phyloP scores from a whole-genome alignment of 2,797 vertebrate genomes.

The Cichlasoma orientale region DNA sequence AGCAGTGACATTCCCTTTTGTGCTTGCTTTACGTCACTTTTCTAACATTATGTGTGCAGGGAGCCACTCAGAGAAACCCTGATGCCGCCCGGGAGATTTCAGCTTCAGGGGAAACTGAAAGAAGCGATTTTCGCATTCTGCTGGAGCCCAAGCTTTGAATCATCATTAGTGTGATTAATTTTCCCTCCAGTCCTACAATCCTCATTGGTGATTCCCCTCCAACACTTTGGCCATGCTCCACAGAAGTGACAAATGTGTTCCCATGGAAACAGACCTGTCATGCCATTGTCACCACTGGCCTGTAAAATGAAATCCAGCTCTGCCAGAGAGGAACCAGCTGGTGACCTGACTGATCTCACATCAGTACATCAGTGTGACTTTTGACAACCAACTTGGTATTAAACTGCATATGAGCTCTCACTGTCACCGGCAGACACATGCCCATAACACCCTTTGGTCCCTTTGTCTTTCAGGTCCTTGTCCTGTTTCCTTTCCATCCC shows the following conservation, averaged over 20 bases:
- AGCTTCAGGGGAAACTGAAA: slow-evolving; percentile 28
- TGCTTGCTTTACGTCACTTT: slow-evolving; percentile 35
- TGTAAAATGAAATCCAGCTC: slow-evolving; percentile 69
- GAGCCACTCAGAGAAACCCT: slow-evolving; percentile 28
- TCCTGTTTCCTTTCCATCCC: slow-evolving; percentile 22
- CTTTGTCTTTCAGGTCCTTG: slow-evolving; percentile 24
- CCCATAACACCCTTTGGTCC: slow-evolving; percentile 35
- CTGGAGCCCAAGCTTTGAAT: slow-evolving; percentile 55
- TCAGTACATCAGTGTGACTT: slow-evolving; percentile 66
- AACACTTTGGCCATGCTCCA: slow-evolving; percentile 51
- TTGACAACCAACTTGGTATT: slow-evolving; percentile 67
- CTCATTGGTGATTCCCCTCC: slow-evolving; percentile 67
- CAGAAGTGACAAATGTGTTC: slow-evolving; percentile 68
- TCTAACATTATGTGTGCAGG: slow-evolving; percentile 40
- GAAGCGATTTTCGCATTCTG: slow-evolving; percentile 45
- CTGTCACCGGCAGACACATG: slow-evolving; percentile 56
- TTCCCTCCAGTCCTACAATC: slow-evolving; percentile 52
- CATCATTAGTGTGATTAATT: slow-evolving; percentile 76
- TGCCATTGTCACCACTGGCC: slow-evolving; percentile 63
- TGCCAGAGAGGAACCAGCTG: slow-evolving; percentile 72
- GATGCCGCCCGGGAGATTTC: slow-evolving; percentile 29
- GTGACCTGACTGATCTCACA: slow-evolving; percentile 75
- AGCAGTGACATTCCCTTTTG: slow-evolving; percentile 30
- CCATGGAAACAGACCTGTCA: slow-evolving; percentile 80
- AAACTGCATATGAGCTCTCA: slow-evolving; percentile 41